phyloP scores from a whole-genome alignment of 1,140 invertebrate species.

The Drosophila varians region DNA sequence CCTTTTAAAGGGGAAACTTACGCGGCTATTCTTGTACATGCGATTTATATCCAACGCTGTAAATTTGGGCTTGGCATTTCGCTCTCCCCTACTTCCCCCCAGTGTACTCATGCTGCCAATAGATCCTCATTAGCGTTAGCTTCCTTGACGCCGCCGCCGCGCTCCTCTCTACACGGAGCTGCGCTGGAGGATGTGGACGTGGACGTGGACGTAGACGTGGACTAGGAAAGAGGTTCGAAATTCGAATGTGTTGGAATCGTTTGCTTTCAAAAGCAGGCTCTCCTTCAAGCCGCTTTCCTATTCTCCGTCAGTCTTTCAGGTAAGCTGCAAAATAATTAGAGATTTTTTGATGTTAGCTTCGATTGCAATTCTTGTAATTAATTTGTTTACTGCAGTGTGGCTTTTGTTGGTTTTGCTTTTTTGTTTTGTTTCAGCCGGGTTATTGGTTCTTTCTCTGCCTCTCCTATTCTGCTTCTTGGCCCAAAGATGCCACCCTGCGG shows the following conservation, averaged over 20 bases:
- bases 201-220: constrained; percentile 3
- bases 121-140: constrained; percentile 84
- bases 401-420: constrained; percentile 25
- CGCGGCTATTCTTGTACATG: constrained; percentile 94
- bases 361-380: too few species aligned
- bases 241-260: constrained; percentile 25
- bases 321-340: constrained; percentile 18
- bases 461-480: background rate
- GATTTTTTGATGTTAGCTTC: too few species aligned
- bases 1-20: constrained; percentile 85
- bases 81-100: constrained; percentile 93
- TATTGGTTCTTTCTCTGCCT: background rate
- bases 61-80: constrained; percentile 92
- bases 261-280: constrained; percentile 15
- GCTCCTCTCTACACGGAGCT: constrained; percentile 52
- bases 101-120: constrained; percentile 94
- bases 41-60: constrained; percentile 98
- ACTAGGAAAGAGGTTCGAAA: background rate
- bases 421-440: constrained; percentile 53
- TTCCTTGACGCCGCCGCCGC: constrained; percentile 78
- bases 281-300: background rate
- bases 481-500: background rate
- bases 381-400: constrained; percentile 61
- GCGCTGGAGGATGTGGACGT: constrained; percentile 43
- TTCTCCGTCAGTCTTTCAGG: constrained; percentile 39